phyloP scores from a whole-genome alignment of 2,113 vertebrate genomes.

The Cheirogaleus medius region DNA sequence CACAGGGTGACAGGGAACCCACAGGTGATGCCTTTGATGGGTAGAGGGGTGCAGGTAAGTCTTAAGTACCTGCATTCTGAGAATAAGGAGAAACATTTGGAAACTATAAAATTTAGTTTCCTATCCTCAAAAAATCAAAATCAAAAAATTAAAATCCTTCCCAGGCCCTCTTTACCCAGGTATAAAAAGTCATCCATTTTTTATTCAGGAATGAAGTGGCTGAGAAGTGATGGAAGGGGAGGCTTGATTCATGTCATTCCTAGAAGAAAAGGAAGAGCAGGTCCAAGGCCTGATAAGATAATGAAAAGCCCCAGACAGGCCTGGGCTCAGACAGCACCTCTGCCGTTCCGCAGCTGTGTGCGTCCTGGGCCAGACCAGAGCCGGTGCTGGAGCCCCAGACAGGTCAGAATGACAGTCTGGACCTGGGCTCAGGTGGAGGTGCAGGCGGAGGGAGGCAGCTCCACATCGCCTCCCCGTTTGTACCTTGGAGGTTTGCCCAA shows the following conservation, averaged over 20 bases:
- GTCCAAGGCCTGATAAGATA: neutral
- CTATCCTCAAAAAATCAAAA: neutral
- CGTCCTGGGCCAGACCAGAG: neutral
- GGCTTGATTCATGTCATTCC: neutral
- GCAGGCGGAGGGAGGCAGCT: neutral
- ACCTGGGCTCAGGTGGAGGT: neutral
- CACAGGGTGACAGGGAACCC: neutral
- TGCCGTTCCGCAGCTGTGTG: fast-evolving
- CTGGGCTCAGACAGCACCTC: neutral
- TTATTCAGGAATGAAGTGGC: neutral
- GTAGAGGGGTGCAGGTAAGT: neutral
- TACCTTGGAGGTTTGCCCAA: too few species aligned
- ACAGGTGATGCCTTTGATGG: neutral
- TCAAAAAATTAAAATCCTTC: neutral
- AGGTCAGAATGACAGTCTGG: neutral
- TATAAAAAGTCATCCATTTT: neutral
- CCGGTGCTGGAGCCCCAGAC: neutral
- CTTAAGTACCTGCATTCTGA: neutral
- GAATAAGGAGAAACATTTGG: neutral
- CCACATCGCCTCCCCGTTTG: too few species aligned
- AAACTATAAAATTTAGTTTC: neutral
- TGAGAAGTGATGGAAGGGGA: neutral
- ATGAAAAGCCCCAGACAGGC: neutral
- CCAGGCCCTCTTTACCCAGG: neutral
- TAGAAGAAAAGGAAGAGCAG: neutral